phyloP scores from a whole-genome alignment of 2,797 vertebrate genomes.

The Cossypha caffra region DNA sequence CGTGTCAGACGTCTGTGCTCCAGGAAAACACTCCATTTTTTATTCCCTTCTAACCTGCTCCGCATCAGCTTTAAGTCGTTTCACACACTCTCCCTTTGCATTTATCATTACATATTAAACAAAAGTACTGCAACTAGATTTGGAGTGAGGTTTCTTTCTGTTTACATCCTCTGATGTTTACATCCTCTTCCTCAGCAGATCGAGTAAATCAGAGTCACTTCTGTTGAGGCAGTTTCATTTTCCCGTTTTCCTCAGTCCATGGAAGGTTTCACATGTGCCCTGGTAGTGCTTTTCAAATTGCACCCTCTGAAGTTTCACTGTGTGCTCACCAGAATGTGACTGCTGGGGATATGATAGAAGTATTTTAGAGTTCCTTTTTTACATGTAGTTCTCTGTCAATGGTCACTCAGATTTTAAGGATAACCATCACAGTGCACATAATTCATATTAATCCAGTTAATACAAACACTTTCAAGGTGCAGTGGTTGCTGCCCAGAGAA shows the following conservation, averaged over 20 bases:
- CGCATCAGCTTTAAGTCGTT: fast-evolving
- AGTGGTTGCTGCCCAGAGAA: background rate
- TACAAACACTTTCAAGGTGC: background rate
- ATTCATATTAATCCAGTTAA: background rate
- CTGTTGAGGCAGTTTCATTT: background rate
- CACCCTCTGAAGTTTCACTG: background rate
- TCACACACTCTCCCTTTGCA: fast-evolving
- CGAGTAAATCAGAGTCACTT: background rate
- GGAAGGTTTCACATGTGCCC: background rate
- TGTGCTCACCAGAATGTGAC: background rate
- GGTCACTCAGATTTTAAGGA: background rate
- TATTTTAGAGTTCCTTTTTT: background rate
- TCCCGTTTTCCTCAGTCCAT: background rate
- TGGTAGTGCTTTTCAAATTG: background rate
- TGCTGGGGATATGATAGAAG: background rate
- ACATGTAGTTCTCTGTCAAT: fast-evolving
- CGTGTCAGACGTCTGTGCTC: background rate
- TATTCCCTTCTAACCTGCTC: background rate
- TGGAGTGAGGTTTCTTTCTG: background rate
- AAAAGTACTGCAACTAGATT: background rate
- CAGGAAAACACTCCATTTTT: fast-evolving
- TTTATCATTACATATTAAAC: background rate
- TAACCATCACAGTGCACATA: background rate
- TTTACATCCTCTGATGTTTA: background rate
- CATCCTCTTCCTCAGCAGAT: background rate